A percentile compares a stretch with the other conserved stretches of the same genome.
These are phyloP conservation scores for Neolamprologus toae DNA, from an alignment of 2,113 vertebrate species.

Conservation along the genomic window DNA sequence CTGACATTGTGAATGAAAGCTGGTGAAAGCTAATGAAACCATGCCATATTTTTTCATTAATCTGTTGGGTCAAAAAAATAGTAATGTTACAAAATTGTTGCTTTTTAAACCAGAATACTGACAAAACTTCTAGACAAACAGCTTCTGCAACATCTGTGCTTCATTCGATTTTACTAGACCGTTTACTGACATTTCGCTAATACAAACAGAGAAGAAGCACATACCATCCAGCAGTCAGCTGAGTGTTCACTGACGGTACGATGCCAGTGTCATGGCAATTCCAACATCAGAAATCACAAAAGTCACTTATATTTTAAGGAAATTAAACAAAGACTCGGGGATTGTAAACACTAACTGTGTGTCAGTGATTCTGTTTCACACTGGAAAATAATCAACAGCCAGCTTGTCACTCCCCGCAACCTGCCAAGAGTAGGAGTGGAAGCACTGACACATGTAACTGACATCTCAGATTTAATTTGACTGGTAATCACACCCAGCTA, in stretches of 20 bases:
- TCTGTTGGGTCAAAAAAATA: background rate
- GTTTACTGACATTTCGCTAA: background rate
- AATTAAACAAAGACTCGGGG: constrained; percentile 12
- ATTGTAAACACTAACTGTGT: constrained; percentile 14
- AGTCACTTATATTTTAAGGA: background rate
- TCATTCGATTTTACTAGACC: background rate
- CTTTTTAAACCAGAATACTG: background rate
- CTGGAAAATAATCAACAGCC: constrained; percentile 56
- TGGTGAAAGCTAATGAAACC: background rate
- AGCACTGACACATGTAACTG: constrained; percentile 65
- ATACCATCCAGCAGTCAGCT: background rate
- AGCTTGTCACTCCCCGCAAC: constrained; percentile 44
- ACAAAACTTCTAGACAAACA: background rate
- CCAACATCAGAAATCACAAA: background rate
- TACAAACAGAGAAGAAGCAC: background rate
- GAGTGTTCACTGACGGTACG: background rate
- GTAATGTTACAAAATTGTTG: background rate
- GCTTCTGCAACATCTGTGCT: background rate
- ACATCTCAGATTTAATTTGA: constrained; percentile 74
- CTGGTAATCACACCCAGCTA: constrained; percentile 72
- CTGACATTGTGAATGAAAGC: background rate
- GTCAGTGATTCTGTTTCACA: constrained; percentile 28
- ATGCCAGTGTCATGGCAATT: background rate
- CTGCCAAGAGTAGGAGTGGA: constrained; percentile 55
- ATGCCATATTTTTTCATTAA: background rate